Conservation (phyloP, 2,888 invertebrate species). For the Lomographa bimaculata region DNA sequence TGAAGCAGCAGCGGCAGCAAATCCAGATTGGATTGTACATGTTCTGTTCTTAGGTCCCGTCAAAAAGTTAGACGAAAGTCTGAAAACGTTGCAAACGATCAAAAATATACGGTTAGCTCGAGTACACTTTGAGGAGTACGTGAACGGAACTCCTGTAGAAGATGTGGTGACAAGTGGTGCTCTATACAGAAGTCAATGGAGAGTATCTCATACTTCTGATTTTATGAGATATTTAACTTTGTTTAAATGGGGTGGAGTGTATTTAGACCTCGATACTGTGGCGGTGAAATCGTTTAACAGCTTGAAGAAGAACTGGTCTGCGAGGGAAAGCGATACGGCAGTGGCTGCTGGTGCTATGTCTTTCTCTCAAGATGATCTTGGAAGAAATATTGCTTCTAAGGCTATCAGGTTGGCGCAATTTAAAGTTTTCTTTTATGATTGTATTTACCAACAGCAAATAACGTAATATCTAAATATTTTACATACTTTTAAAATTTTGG, state of each 20-base stretch:
- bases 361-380: slow-evolving; percentile 59
- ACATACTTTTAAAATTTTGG: too few species aligned
- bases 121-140: slow-evolving; percentile 76
- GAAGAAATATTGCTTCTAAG: slow-evolving; percentile 39
- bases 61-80: slow-evolving; percentile 1
- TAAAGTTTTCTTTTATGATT: too few species aligned
- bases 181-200: slow-evolving; percentile 75
- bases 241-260: slow-evolving; percentile 91
- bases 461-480: too few species aligned
- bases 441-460: too few species aligned
- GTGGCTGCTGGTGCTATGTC: slow-evolving; percentile 88
- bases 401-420: slow-evolving; percentile 46
- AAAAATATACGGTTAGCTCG: slow-evolving; percentile 77
- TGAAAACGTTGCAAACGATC: slow-evolving; percentile 47
- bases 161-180: slow-evolving; percentile 72
- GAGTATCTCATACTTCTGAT: slow-evolving; percentile 86
- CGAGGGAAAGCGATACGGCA: slow-evolving; percentile 82
- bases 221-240: slow-evolving; percentile 86
- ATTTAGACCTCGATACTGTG: slow-evolving; percentile 89
- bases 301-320: slow-evolving; percentile 84
- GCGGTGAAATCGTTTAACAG: slow-evolving; percentile 84
- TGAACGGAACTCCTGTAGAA: slow-evolving; percentile 81
- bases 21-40: slow-evolving; percentile 64
- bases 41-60: slow-evolving; percentile 46
- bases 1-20: slow-evolving; percentile 35